A percentile compares a stretch with the other conserved stretches of the same genome.
These are phyloP conservation scores for Netelia fuscicornis DNA, from an alignment of 2,888 invertebrate genomes.

Conservation along the genomic window DNA sequence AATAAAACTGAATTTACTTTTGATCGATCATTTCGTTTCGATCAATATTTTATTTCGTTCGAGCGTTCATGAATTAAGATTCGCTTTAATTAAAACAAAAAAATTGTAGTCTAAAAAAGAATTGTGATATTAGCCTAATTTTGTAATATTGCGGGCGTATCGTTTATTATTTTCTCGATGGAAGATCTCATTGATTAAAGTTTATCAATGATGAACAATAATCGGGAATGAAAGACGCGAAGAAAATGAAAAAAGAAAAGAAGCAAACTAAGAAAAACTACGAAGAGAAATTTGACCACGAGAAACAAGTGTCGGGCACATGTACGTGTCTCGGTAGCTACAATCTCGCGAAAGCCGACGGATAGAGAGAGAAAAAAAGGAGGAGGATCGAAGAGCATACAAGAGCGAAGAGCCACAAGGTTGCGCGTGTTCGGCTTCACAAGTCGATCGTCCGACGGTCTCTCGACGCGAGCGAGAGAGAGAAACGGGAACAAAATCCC, in stretches of 20 bases:
- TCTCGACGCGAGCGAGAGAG: constrained; percentile 52
- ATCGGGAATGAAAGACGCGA: not conserved
- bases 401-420: constrained; percentile 33
- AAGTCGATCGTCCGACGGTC: constrained; percentile 58
- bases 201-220: not conserved
- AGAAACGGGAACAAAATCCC: constrained; percentile 55
- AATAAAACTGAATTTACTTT: not conserved
- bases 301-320: constrained; percentile 22
- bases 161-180: too few species aligned
- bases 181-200: too few species aligned
- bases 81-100: too few species aligned
- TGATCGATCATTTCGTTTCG: not conserved
- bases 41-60: not conserved
- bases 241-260: not conserved
- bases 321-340: constrained; percentile 28
- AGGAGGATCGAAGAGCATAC: constrained; percentile 43
- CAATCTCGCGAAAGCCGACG: constrained; percentile 36
- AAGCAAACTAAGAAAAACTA: not conserved
- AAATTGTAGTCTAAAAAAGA: too few species aligned
- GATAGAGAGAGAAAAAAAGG: constrained; percentile 20
- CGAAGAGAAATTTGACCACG: not conserved
- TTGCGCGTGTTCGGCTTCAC: constrained; percentile 66
- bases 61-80: too few species aligned
- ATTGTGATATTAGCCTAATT: not conserved
- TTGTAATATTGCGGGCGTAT: not conserved